Conservation (phyloP, 2,888 invertebrate genomes). For the Tenthredo amoena region DNA sequence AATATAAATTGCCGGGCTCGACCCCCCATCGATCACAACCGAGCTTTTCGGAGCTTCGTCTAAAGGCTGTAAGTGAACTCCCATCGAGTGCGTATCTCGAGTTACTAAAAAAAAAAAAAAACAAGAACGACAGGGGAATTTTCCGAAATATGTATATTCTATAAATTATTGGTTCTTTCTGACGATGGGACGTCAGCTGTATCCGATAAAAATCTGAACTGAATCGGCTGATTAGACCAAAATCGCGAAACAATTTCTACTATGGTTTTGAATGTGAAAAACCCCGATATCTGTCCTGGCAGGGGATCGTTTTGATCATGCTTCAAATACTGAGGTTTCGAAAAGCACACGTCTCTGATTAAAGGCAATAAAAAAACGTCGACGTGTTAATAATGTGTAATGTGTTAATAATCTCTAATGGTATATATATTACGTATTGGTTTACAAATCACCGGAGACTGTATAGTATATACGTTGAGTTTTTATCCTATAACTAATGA, state of each 20-base stretch:
- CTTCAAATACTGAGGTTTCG: no score
- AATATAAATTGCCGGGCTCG: neutral
- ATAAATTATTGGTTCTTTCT: no score
- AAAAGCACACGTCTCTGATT: neutral
- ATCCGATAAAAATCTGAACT: no score
- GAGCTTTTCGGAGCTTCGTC: neutral
- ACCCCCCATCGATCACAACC: slow-evolving; percentile 26
- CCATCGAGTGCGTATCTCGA: neutral
- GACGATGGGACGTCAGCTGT: no score
- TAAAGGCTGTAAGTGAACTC: neutral
- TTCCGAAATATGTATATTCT: no score
- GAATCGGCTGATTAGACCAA: no score
- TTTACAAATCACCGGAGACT: neutral
- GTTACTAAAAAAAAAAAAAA: neutral
- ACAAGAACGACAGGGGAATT: neutral
- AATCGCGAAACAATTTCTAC: no score
- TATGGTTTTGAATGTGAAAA: no score
- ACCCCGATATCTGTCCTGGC: no score
- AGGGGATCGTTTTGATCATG: no score
- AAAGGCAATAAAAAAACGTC: neutral
- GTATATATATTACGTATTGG: neutral
- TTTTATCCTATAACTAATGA: neutral
- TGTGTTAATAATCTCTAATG: neutral
- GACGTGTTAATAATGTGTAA: neutral
- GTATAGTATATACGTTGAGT: neutral